Conservation (phyloP, 2,888 invertebrate species). For the Graphium colonna region DNA sequence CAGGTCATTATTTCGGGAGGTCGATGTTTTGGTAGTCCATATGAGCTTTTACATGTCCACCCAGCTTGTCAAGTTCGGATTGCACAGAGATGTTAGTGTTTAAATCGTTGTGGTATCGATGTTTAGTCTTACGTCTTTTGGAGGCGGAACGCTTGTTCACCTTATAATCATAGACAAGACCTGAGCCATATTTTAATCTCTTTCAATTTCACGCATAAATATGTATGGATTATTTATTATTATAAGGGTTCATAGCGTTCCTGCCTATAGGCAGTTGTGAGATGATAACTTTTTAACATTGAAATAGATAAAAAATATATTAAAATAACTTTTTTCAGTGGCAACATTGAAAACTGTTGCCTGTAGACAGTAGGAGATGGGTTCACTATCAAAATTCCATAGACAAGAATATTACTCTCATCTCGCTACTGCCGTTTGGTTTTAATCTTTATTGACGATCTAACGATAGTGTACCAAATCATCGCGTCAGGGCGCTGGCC, state of each 20-base stretch:
- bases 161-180: background rate
- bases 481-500: slow-evolving; percentile 31
- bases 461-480: slow-evolving; percentile 37
- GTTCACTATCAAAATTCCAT: background rate
- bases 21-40: slow-evolving; percentile 29
- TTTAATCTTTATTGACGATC: slow-evolving; percentile 4
- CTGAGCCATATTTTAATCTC: background rate
- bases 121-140: slow-evolving; percentile 34
- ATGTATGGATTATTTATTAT: slow-evolving; percentile 7
- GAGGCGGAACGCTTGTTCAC: slow-evolving; percentile 2
- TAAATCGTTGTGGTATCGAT: slow-evolving; percentile 45
- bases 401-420: slow-evolving; percentile 28
- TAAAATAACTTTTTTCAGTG: slow-evolving; percentile 1
- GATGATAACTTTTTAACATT: too few species aligned
- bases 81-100: slow-evolving; percentile 30
- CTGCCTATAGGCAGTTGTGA: slow-evolving; percentile 5
- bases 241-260: too few species aligned
- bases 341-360: slow-evolving; percentile 9
- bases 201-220: background rate
- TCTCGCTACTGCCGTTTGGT: slow-evolving; percentile 36
- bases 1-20: slow-evolving; percentile 34
- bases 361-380: background rate
- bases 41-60: slow-evolving; percentile 40
- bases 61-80: slow-evolving; percentile 37
- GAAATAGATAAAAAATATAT: too few species aligned